A percentile compares a stretch with the other conserved stretches of the same genome.
These are phyloP conservation scores for Sabatieria punctata DNA, from an alignment of 2,888 invertebrate species.

Conservation along the genomic window DNA sequence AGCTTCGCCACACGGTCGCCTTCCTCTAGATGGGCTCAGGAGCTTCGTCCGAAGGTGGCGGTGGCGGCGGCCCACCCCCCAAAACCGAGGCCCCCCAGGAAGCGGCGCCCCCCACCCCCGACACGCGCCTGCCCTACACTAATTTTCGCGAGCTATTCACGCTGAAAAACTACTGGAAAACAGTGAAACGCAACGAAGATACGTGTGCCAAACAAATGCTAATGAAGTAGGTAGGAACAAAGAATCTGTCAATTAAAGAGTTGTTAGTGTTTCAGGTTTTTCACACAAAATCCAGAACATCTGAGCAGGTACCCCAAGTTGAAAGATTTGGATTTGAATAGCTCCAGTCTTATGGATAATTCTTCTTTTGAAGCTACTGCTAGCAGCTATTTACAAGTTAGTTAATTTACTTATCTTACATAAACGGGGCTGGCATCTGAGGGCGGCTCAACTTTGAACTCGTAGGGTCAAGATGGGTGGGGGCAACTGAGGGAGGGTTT, in stretches of 20 bases:
- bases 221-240: slow-evolving; percentile 15
- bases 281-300: slow-evolving; percentile 15
- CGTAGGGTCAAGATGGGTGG: too few species aligned
- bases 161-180: slow-evolving; percentile 29
- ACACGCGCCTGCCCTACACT: slow-evolving; percentile 22
- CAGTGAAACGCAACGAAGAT: slow-evolving; percentile 23
- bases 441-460: too few species aligned
- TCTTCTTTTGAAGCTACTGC: slow-evolving; percentile 15
- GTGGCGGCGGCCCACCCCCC: too few species aligned
- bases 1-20: neutral
- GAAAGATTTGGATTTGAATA: slow-evolving; percentile 14
- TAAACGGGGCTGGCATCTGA: too few species aligned
- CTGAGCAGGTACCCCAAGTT: slow-evolving; percentile 19
- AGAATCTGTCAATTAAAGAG: neutral
- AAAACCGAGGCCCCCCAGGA: neutral
- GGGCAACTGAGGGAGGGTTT: too few species aligned
- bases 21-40: slow-evolving; percentile 1
- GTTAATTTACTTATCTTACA: too few species aligned
- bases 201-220: slow-evolving; percentile 22
- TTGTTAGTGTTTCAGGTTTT: too few species aligned
- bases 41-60: neutral
- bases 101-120: slow-evolving; percentile 9
- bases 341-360: slow-evolving; percentile 12
- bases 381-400: neutral
- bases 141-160: slow-evolving; percentile 28